Conservation (phyloP, 2,888 invertebrate genomes). For the Hemaris fuciformis region DNA sequence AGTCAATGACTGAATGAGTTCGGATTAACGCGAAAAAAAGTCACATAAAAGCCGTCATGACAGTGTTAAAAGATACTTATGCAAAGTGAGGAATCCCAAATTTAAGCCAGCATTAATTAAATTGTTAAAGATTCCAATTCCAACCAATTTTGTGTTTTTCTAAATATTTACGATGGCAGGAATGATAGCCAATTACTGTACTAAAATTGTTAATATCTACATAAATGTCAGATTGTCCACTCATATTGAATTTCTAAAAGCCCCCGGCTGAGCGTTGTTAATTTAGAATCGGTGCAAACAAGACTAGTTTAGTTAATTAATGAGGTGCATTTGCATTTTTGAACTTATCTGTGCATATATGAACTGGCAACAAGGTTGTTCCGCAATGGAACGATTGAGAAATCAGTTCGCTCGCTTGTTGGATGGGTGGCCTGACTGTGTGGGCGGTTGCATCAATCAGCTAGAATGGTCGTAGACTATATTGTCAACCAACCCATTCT, state of each 20-base stretch:
- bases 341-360: background rate
- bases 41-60: too few relatives aligned
- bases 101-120: too few relatives aligned
- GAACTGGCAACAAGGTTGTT: background rate
- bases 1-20: too few relatives aligned
- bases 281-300: constrained; percentile 6
- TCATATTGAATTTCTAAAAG: background rate
- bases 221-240: background rate
- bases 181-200: background rate
- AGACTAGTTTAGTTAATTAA: background rate
- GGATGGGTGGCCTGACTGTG: background rate
- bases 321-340: constrained; percentile 6
- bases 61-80: too few relatives aligned
- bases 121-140: too few relatives aligned
- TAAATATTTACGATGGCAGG: background rate
- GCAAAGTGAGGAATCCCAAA: too few relatives aligned
- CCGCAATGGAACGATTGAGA: background rate
- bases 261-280: background rate
- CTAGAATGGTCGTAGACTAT: background rate
- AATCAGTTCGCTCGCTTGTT: background rate
- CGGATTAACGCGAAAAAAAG: too few relatives aligned
- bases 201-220: background rate
- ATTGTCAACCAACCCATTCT: background rate
- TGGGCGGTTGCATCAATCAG: constrained; percentile 1
- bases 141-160: background rate